Percentiles rank a stretch among this genome's conserved stretches.
These are phyloP conservation scores for Thunnus thynnus DNA, from an alignment of 2,113 vertebrate species.

Conservation along the genomic window DNA sequence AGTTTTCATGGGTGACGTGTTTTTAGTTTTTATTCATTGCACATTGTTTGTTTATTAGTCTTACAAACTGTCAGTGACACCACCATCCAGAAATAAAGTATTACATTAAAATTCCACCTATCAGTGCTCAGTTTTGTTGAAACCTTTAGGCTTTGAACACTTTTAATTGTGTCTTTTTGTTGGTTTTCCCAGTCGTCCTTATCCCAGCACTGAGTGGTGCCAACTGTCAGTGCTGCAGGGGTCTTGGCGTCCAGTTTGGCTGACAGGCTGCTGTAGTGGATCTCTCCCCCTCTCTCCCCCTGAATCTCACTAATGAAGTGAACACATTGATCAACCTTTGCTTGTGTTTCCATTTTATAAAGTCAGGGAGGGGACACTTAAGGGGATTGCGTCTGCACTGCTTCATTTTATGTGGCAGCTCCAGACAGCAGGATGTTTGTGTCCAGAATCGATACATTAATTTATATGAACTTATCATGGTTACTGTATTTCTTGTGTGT, in stretches of 20 bases:
- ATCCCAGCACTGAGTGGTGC: slow-evolving; percentile 37
- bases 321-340: slow-evolving; percentile 62
- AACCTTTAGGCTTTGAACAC: neutral
- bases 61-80: too few species aligned
- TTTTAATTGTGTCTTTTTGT: slow-evolving; percentile 12
- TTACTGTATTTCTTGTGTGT: slow-evolving; percentile 35
- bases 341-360: slow-evolving; percentile 25
- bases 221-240: slow-evolving; percentile 49
- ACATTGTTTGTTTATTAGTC: too few species aligned
- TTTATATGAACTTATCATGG: slow-evolving; percentile 15
- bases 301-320: slow-evolving; percentile 67
- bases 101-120: neutral
- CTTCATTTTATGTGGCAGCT: slow-evolving; percentile 23
- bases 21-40: too few species aligned
- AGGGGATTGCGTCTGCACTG: slow-evolving; percentile 33
- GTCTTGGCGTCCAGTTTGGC: slow-evolving; percentile 54
- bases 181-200: slow-evolving; percentile 19
- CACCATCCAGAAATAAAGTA: too few species aligned
- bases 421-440: slow-evolving; percentile 36
- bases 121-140: neutral
- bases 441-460: slow-evolving; percentile 23
- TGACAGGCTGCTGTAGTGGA: slow-evolving; percentile 24
- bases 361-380: slow-evolving; percentile 42
- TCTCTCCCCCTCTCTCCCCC: slow-evolving; percentile 8
- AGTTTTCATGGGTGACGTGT: too few species aligned